Base-by-base conservation (phyloP, 2,113 vertebrate genomes). In the Hirundichthys speculiger region DNA sequence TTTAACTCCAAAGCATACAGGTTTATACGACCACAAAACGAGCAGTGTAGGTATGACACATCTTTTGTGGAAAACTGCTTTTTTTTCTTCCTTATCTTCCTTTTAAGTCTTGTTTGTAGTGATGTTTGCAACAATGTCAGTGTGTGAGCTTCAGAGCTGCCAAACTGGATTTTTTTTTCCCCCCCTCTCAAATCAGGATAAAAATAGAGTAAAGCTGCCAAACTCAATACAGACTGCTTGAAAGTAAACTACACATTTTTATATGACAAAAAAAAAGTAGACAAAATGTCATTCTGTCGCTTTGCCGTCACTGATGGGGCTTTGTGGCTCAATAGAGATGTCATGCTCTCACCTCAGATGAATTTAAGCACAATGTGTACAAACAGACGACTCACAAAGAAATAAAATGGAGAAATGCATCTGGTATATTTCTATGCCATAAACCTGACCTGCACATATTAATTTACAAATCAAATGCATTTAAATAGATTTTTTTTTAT, bases 221-320 rank as follows among this genome's bases (percentile, higher is more conserved):
- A 78, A 64, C 42, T 59, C 34, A 41, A 52, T 41, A 46, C 39
- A 65, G 15, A 54, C 15, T 34, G 16, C 30, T 21, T 50, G 21
- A 64, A 55, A 64, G 74, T 55, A 51, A 66, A 70, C 70, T 41
- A 27, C 27, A 39, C 7, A n/a, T 16, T 30, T 61, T 47, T 62
- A 42, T 20, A n/a, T 7, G n/a, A 24, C 22, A 63, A 64, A 80
- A 65, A 80, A 64, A 76, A n/a, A n/a, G n/a, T n/a, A n/a, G n/a
- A n/a, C n/a, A n/a, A n/a, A 43, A 56, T 58, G 64, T 65, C 21
- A 34, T 75, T 21, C 0, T 10, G 56, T n/a, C 20, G 54, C 67
- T 82, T 81, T 78, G 73, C n/a, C n/a, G n/a, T n/a, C n/a, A n/a
- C n/a, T n/a, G n/a, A n/a, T n/a, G n/a, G n/a, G n/a, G n/a, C n/a